Evolutionary conservation across 2,113 vertebrate genomes (phyloP).

Genomic region (Macheiramphus alcinus): DNA sequence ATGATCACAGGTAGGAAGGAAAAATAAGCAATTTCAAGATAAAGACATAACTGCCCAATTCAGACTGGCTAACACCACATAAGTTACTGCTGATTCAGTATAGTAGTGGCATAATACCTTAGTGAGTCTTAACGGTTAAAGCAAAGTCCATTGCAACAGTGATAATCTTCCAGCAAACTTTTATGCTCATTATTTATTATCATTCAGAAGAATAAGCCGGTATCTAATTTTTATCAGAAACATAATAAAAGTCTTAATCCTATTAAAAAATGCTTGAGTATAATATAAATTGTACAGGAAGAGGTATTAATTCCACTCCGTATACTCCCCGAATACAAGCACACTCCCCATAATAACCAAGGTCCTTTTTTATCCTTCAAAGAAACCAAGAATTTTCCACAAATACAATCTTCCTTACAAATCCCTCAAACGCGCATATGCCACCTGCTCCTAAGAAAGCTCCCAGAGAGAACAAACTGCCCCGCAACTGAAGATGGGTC

Average conservation of each 20-base stretch:
- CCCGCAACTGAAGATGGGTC: background rate
- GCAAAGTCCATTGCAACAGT: background rate
- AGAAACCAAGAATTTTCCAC: background rate
- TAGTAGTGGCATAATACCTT: background rate
- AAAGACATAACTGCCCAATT: background rate
- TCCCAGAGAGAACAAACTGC: background rate
- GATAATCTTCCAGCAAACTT: background rate
- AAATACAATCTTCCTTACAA: background rate
- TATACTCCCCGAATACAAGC: background rate
- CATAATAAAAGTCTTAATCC: background rate
- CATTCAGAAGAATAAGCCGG: background rate
- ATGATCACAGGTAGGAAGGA: background rate
- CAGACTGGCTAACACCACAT: background rate
- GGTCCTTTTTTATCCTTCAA: background rate
- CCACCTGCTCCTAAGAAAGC: background rate
- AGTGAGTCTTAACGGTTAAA: background rate
- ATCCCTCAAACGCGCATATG: background rate
- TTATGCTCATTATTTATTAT: background rate
- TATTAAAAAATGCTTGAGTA: accelerated
- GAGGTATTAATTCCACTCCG: background rate
- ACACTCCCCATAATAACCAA: background rate
- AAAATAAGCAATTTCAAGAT: background rate
- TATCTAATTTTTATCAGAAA: background rate
- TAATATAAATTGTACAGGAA: background rate
- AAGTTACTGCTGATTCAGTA: background rate